Conservation (phyloP, 1,140 invertebrate species). For the Trichogramma pretiosum region DNA sequence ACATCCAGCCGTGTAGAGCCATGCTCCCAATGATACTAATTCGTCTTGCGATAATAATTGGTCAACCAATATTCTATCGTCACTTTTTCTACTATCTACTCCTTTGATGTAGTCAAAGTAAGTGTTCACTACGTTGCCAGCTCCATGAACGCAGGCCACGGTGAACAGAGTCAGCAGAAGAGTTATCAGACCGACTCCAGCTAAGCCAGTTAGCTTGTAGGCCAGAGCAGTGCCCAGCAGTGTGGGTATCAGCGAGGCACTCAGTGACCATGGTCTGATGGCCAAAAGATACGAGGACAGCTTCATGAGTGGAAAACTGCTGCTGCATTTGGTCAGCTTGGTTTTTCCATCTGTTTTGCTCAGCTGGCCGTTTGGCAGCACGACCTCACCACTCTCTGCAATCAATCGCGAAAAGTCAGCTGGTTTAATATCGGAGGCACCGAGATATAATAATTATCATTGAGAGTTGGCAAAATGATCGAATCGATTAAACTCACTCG, state of each 20-base stretch:
- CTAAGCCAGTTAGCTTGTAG: slow-evolving; percentile 60
- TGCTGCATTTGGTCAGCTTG: too few relatives aligned
- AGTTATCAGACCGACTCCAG: slow-evolving; percentile 67
- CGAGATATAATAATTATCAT: too few relatives aligned
- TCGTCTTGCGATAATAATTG: slow-evolving; percentile 77
- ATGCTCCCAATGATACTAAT: slow-evolving; percentile 76
- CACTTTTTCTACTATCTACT: slow-evolving; percentile 83
- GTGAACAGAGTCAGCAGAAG: slow-evolving; percentile 75
- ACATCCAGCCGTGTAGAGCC: slow-evolving; percentile 80
- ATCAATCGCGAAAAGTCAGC: too few relatives aligned
- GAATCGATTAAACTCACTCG: too few relatives aligned
- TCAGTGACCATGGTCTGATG: slow-evolving; percentile 85
- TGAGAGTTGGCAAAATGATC: too few relatives aligned
- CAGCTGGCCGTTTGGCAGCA: too few relatives aligned
- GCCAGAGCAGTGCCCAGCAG: slow-evolving; percentile 77
- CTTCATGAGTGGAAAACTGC: slow-evolving; percentile 68
- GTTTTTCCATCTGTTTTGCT: too few relatives aligned
- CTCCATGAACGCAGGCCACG: slow-evolving; percentile 84
- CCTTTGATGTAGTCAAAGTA: slow-evolving; percentile 92
- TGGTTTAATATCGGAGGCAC: too few relatives aligned
- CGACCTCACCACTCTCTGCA: too few relatives aligned
- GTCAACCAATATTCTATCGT: slow-evolving; percentile 88
- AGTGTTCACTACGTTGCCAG: slow-evolving; percentile 94
- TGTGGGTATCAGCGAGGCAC: slow-evolving; percentile 83
- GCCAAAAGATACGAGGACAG: slow-evolving; percentile 79